Base-by-base conservation (phyloP, 1,140 invertebrate species). In the Cherax quadricarinatus region DNA sequence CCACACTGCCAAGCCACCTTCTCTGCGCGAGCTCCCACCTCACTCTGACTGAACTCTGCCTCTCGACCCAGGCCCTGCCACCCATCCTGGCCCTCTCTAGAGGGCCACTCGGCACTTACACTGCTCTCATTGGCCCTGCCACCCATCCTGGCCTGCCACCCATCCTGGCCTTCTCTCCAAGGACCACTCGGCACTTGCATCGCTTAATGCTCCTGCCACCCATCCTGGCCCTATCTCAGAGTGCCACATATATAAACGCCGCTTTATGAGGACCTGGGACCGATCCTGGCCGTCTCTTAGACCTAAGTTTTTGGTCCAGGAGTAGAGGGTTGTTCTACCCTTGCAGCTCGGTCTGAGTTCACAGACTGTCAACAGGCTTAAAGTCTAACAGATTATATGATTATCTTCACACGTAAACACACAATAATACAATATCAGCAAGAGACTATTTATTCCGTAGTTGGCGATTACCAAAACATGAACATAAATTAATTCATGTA, bases 11-110 rank as follows among this genome's bases (percentile, higher is more conserved):
- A 53, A 48, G 86, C 70, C 49, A 75, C 86, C 86, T 87, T 87
- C 86, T 87, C 86, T 10, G 70, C 53, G 70, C 86, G 86, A 78
- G 73, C 86, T 87, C 70, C 86, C 70, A 78, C 86, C 21, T 49
- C 86, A 87, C 70, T 87, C 86, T 87, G 86, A 30, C 86, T 87
- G 70, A 78, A 78, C 86, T 87, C 86, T 78, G 73, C 86, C 86
- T 73, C 70, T 21, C 7, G 48, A 51, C 57, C 85, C 85, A 30
- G 16, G n/a, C 16, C 66, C 41, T 66, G 14, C 53, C 53, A 10
- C 53, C 85, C 57, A 48, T 10, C 57, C 57, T 86, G 66, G 62
- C 62, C 49, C 62, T 86, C 21, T 86, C n/a, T 73, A n/a, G n/a
- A 30, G 62, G 85, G 62, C 62, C 70, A 75, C 70, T 66, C 10